phyloP scores from a whole-genome alignment of 2,888 invertebrate species.

The Pemphredon lugubris region DNA sequence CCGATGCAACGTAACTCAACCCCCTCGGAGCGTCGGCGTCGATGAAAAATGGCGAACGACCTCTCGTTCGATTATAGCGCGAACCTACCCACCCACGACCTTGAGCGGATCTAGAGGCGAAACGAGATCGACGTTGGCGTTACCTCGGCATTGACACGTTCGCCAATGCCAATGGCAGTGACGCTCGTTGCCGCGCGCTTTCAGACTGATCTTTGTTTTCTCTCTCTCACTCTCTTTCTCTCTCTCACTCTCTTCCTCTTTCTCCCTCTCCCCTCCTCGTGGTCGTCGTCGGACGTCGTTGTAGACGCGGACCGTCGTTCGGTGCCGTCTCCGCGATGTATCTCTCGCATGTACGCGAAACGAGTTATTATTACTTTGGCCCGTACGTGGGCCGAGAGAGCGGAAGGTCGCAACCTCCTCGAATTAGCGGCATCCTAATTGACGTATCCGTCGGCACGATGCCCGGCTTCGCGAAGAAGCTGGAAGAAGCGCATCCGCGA shows the following conservation, averaged over 20 bases:
- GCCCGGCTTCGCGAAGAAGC: too few species aligned
- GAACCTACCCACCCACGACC: constrained; percentile 25
- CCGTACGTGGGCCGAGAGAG: constrained; percentile 44
- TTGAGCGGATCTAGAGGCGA: constrained; percentile 34
- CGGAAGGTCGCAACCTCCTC: constrained; percentile 65
- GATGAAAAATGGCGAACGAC: too few species aligned
- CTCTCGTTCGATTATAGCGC: too few species aligned
- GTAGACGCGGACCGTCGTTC: too few species aligned
- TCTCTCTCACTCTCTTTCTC: too few species aligned
- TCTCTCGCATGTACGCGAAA: constrained; percentile 30
- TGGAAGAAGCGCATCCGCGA: constrained; percentile 21
- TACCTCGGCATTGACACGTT: constrained; percentile 60
- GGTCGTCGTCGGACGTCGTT: constrained; percentile 9
- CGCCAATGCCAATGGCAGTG: constrained; percentile 51
- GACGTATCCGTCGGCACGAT: constrained; percentile 62
- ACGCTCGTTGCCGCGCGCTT: constrained; percentile 3
- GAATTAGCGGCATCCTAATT: constrained; percentile 68
- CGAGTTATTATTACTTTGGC: constrained; percentile 38
- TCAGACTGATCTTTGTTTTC: constrained; percentile 19
- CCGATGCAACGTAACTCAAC: too few species aligned
- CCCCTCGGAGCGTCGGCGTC: too few species aligned
- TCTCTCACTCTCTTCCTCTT: too few species aligned
- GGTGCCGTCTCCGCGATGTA: too few species aligned
- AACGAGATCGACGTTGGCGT: constrained; percentile 19
- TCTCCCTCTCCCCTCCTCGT: neutral